These are phyloP conservation scores for Bagarius yarrelli DNA, from an alignment of 2,113 vertebrate species.

Conservation along the genomic window DNA sequence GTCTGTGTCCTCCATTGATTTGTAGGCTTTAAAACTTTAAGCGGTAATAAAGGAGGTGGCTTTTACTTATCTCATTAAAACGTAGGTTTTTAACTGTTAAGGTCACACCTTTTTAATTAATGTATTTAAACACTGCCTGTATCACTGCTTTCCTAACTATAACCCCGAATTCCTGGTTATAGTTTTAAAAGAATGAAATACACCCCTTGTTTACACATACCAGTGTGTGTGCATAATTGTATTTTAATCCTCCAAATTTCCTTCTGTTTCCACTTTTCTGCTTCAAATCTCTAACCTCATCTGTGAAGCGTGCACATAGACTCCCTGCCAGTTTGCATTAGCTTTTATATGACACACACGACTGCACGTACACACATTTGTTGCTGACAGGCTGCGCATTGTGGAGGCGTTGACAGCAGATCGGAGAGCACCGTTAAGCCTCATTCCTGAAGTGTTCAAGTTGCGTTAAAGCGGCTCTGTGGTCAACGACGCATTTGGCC, in stretches of 20 bases:
- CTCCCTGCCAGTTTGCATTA: conserved; percentile 27
- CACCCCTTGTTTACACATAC: background rate
- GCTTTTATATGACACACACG: conserved; percentile 37
- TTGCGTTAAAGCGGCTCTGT: conserved; percentile 21
- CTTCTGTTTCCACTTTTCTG: conserved; percentile 33
- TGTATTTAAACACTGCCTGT: background rate
- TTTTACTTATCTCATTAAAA: background rate
- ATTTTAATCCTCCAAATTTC: background rate
- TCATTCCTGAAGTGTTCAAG: conserved; percentile 37
- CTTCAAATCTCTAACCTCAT: conserved; percentile 45
- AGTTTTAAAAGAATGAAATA: background rate
- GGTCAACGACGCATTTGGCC: conserved; percentile 40
- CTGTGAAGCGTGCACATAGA: conserved; percentile 32
- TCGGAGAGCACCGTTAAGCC: conserved; percentile 21
- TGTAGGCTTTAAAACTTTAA: too few species aligned
- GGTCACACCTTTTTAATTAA: too few species aligned
- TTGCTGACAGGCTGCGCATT: conserved; percentile 32
- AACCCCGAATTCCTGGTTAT: too few species aligned
- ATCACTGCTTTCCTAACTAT: background rate
- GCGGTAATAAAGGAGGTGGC: background rate
- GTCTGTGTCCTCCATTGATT: too few species aligned
- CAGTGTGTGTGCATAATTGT: background rate
- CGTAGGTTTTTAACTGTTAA: background rate
- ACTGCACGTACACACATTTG: conserved; percentile 1
- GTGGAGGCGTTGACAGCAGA: conserved; percentile 32